A percentile compares a stretch with the other conserved stretches of the same genome.
These are phyloP conservation scores for Disparrhopalites patrizii DNA, from an alignment of 2,888 invertebrate genomes.

Conservation along the genomic window DNA sequence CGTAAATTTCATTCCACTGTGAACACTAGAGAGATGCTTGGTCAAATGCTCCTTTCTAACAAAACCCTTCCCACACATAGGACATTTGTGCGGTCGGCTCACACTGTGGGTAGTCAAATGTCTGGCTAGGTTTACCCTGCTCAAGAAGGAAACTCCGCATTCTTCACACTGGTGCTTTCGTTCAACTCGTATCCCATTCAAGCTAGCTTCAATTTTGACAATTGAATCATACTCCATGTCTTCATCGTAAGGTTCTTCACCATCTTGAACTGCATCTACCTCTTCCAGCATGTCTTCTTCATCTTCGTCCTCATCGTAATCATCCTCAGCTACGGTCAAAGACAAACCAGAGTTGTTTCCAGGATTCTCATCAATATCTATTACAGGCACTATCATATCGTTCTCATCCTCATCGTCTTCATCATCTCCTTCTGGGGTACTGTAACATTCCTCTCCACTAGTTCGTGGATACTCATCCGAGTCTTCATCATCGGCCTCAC, in stretches of 20 bases:
- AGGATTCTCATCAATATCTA: neutral
- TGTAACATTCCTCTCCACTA: neutral
- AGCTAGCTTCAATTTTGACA: conserved; percentile 24
- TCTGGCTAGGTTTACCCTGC: conserved; percentile 34
- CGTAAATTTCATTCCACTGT: conserved; percentile 41
- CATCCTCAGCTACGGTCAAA: neutral
- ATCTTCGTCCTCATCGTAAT: neutral
- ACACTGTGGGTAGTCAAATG: conserved; percentile 38
- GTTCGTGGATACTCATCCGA: neutral
- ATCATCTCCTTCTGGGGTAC: neutral
- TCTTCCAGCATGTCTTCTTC: conserved; percentile 1
- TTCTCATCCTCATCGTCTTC: conserved; percentile 1
- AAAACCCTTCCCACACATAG: conserved; percentile 42
- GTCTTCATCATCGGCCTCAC: conserved; percentile 4
- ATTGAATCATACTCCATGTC: conserved; percentile 23
- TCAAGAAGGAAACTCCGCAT: conserved; percentile 41
- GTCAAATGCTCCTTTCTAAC: conserved; percentile 44
- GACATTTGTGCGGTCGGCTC: conserved; percentile 43
- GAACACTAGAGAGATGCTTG: conserved; percentile 44
- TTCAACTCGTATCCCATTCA: conserved; percentile 30
- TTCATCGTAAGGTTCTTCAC: conserved; percentile 1
- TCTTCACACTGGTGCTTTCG: conserved; percentile 36
- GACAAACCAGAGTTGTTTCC: neutral
- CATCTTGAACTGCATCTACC: neutral
- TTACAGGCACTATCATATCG: conserved; percentile 11